Base-by-base conservation (phyloP, 1,140 invertebrate species). In the Diachasma alloeum region DNA sequence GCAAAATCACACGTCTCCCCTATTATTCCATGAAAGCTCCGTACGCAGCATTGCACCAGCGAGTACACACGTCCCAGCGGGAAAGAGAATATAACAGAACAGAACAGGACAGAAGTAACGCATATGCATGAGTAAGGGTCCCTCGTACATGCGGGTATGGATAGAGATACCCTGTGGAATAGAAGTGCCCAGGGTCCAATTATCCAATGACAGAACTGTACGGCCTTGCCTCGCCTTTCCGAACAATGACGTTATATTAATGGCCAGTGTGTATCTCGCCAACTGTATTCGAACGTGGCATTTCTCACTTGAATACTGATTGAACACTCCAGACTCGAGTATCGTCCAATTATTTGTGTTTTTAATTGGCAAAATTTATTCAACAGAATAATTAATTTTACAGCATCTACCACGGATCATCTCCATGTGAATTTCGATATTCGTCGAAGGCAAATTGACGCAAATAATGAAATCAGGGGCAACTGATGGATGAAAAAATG, bases 191-290 rank as follows among this genome's bases (percentile, higher is more conserved):
- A 68, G 74, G 48, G 67, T 68, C 66, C 74, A 75, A 75, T 75
- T 75, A 75, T 75, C 74, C 74, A 75, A 75, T 75, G 74, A 75
- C 66, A 68, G 74, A 68, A 26, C 24, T 63, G 39, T 75, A 75
- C 74, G 74, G 74, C 74, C 74, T 75, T 75, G 74, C 74, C 67
- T 75, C 74, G 74, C 74, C 74, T 75, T 75, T 70, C 31, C 46
- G 66, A 75, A 69, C 74, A 75, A 75, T 75, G 59, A 67, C 59
- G 36, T 31, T n/a, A 39, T 39, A 66, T 67, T 73, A 63, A 26
- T 39, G 59, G 22, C 48, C 24, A 31, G 44, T 56, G 13, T 56
- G 5, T 56, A 22, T 48, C 48, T 73, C 72, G 39, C 72, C 37
- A 53, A 42, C 39, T 63, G 15, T 37, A 39, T 68, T 67, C 44